phyloP scores from a whole-genome alignment of 2,797 vertebrate species.

The Peromyscus nudipes region DNA sequence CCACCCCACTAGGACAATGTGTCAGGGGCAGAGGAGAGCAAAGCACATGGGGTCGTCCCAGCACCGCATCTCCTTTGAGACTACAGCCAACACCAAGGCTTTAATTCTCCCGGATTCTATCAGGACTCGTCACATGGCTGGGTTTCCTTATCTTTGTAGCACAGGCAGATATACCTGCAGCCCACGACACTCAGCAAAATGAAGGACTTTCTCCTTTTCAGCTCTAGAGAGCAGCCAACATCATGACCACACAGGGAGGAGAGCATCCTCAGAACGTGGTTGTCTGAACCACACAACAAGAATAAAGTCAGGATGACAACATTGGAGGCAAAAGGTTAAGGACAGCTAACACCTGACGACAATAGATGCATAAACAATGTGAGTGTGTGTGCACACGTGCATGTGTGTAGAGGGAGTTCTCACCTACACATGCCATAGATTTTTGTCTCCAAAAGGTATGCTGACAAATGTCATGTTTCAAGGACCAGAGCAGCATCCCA shows the following conservation, averaged over 20 bases:
- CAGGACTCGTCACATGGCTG: neutral
- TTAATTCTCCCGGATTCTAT: neutral
- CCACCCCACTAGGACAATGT: neutral
- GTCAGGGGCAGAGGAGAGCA: neutral
- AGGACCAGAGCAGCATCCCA: neutral
- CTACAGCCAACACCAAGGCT: neutral
- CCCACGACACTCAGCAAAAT: neutral
- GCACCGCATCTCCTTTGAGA: neutral
- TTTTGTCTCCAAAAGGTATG: neutral
- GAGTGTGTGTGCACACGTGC: too few relatives aligned
- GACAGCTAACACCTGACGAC: neutral
- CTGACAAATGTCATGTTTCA: constrained; percentile 23
- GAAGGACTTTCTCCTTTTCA: constrained; percentile 30
- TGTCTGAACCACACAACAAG: neutral
- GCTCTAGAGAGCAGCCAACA: neutral
- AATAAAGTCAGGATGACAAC: neutral
- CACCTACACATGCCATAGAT: neutral
- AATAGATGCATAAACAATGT: fast-evolving
- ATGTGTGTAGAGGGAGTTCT: neutral
- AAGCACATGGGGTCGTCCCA: neutral
- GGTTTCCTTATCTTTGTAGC: constrained; percentile 26
- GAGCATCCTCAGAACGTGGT: neutral
- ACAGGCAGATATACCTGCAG: neutral
- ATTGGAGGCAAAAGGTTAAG: neutral
- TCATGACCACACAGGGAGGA: neutral